These are phyloP conservation scores for Penaeus japonicus DNA, from an alignment of 1,140 invertebrate species.

Conservation along the genomic window DNA sequence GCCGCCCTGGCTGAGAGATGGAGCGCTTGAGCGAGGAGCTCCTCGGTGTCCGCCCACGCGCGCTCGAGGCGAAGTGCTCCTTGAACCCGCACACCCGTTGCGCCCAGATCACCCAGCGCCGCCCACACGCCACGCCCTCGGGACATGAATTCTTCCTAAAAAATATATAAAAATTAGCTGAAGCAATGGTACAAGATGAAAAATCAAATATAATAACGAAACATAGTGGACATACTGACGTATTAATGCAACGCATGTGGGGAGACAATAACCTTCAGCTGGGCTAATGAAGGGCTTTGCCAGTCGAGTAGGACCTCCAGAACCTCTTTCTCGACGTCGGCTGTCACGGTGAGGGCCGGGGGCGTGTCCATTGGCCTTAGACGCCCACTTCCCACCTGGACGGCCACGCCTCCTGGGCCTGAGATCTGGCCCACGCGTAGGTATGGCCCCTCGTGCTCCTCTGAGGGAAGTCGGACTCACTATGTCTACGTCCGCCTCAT, in stretches of 20 bases:
- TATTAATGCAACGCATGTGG: too few relatives aligned
- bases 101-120: not conserved
- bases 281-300: constrained; percentile 27
- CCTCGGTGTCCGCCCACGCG: not conserved
- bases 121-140: not conserved
- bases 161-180: not conserved
- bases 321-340: constrained; percentile 21
- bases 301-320: constrained; percentile 31
- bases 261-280: not conserved
- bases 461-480: not conserved
- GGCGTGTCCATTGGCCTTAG: constrained; percentile 48
- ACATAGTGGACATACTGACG: too few relatives aligned
- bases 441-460: constrained; percentile 45
- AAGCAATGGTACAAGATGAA: not conserved
- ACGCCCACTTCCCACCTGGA: constrained; percentile 44
- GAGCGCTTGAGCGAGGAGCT: not conserved
- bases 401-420: constrained; percentile 37
- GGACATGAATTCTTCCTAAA: constrained; percentile 23
- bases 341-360: constrained; percentile 42
- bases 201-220: not conserved
- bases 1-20: not conserved
- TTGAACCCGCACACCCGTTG: constrained; percentile 11
- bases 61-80: constrained; percentile 3
- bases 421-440: constrained; percentile 46
- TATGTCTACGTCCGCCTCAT: not conserved